phyloP scores from a whole-genome alignment of 1,140 invertebrate genomes.

The Pentalonia nigronervosa region DNA sequence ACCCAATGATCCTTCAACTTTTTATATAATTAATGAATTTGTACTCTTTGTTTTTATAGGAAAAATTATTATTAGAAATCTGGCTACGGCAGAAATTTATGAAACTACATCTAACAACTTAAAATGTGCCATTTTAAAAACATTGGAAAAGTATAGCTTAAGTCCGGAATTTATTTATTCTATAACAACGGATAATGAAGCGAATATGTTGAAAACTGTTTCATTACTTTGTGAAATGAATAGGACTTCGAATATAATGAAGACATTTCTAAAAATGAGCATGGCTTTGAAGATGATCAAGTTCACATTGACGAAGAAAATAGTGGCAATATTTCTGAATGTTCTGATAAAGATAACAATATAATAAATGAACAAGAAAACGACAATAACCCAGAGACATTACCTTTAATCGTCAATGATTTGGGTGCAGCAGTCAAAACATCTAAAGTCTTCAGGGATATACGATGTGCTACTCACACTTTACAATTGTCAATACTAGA shows the following conservation, averaged over 20 bases:
- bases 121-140: not conserved
- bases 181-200: conserved; percentile 14
- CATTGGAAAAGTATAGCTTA: not conserved
- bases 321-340: not conserved
- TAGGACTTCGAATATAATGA: not conserved
- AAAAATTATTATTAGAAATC: not conserved
- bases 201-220: conserved; percentile 47
- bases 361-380: not conserved
- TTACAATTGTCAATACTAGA: conserved; percentile 1
- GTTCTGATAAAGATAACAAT: not conserved
- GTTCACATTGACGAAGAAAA: not conserved
- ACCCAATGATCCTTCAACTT: no score
- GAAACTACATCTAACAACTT: not conserved
- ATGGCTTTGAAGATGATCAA: no score
- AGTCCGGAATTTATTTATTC: not conserved
- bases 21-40: no score
- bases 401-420: not conserved
- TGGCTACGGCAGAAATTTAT: conserved; percentile 20
- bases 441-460: not conserved
- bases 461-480: conserved; percentile 15
- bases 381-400: not conserved
- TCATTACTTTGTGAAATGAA: not conserved
- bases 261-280: not conserved
- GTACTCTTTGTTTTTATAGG: no score
- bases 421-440: not conserved